Conservation (phyloP, 92 coral and sea anemone species). For the Zoanthus gigantus region DNA sequence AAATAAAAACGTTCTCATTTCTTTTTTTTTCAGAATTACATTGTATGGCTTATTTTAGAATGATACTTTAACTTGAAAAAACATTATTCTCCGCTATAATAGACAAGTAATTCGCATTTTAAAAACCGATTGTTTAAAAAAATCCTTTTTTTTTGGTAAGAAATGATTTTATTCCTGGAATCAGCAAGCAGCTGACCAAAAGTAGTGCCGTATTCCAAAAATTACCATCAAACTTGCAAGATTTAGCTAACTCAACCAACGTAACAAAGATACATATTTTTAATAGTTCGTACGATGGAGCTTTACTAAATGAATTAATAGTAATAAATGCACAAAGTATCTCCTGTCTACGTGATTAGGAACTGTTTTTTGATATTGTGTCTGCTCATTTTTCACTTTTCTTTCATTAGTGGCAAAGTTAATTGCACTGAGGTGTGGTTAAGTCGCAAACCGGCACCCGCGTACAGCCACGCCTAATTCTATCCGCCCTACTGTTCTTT, state of each 20-base stretch:
- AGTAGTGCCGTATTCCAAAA: background rate
- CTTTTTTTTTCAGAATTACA: background rate
- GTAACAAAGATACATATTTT: background rate
- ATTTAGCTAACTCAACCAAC: background rate
- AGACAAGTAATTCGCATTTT: no score
- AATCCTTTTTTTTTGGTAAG: no score
- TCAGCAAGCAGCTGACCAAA: no score
- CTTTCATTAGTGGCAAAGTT: background rate
- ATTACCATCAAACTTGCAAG: background rate
- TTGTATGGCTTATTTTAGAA: background rate
- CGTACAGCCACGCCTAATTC: background rate
- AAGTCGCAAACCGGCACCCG: background rate
- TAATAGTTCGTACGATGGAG: background rate
- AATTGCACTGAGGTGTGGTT: background rate
- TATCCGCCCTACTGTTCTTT: background rate
- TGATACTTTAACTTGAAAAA: background rate
- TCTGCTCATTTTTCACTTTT: background rate
- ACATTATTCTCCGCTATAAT: no score
- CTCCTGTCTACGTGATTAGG: conserved; percentile 1
- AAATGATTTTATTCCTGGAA: no score
- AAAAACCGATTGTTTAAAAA: no score
- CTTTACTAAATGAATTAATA: background rate
- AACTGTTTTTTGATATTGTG: background rate
- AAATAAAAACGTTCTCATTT: background rate
- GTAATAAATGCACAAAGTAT: no score